A percentile compares a stretch with the other conserved stretches of the same genome.
Conservation (phyloP, 1,140 invertebrate species). For the Drosophila orena region DNA sequence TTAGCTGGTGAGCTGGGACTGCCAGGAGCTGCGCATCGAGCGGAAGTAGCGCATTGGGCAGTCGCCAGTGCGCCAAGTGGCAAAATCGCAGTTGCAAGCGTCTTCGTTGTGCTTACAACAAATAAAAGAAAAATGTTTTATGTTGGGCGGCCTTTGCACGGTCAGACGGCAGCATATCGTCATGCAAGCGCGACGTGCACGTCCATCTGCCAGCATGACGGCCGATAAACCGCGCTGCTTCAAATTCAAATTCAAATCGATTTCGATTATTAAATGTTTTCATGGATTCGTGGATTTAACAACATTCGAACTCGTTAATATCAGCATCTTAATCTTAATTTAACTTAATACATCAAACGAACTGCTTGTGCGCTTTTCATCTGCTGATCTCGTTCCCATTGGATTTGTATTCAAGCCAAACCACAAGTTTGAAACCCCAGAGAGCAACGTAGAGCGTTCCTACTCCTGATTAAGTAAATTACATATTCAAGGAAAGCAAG, state of each 20-base stretch:
- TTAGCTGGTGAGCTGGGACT: background rate
- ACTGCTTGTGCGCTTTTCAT: no score
- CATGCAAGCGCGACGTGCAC: constrained; percentile 1
- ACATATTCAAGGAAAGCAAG: no score
- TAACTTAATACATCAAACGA: no score
- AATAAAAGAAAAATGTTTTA: constrained; percentile 70
- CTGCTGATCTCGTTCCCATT: background rate
- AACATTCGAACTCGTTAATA: no score
- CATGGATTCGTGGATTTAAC: no score
- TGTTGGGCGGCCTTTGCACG: constrained; percentile 33
- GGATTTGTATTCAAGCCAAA: background rate
- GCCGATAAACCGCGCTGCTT: background rate
- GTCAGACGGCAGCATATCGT: constrained; percentile 27
- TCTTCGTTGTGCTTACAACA: constrained; percentile 56
- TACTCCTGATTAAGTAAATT: background rate
- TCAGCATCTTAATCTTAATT: no score
- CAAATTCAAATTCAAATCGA: background rate
- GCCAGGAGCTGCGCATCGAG: constrained; percentile 9
- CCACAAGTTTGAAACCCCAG: background rate
- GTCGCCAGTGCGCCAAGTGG: background rate
- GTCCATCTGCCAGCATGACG: constrained; percentile 6
- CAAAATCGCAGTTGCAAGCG: constrained; percentile 47
- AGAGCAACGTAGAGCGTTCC: background rate
- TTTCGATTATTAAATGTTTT: no score
- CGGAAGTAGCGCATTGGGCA: constrained; percentile 17